These are phyloP conservation scores for Auanema sp. DNA, from an alignment of 2,888 invertebrate genomes.

Conservation along the genomic window DNA sequence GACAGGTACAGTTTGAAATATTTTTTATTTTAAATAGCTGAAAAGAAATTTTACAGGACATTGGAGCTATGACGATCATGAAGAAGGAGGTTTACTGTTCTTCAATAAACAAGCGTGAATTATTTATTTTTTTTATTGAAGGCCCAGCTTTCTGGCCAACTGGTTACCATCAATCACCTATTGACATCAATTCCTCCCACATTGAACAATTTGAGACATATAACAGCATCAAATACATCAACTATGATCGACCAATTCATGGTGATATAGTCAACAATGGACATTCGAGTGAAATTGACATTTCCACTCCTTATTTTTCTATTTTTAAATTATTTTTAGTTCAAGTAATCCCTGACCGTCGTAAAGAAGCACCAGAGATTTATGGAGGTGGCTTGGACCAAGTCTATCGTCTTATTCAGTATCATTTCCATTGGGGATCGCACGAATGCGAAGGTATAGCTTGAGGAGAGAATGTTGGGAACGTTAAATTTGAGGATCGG, in stretches of 20 bases:
- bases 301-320: background rate
- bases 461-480: background rate
- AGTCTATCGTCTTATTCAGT: slow-evolving; percentile 59
- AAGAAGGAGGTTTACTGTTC: background rate
- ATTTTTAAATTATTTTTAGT: slow-evolving; percentile 37
- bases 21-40: background rate
- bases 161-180: slow-evolving; percentile 56
- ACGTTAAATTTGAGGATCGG: slow-evolving; percentile 40
- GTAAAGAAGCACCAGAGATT: slow-evolving; percentile 53
- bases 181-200: slow-evolving; percentile 50
- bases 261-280: slow-evolving; percentile 61
- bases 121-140: background rate
- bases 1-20: background rate
- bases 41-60: background rate
- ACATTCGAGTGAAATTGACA: slow-evolving; percentile 45
- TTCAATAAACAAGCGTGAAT: background rate
- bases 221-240: slow-evolving; percentile 55
- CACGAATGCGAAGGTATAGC: slow-evolving; percentile 47
- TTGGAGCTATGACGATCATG: background rate
- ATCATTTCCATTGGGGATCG: slow-evolving; percentile 63
- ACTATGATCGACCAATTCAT: slow-evolving; percentile 51
- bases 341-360: slow-evolving; percentile 53
- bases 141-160: slow-evolving; percentile 44
- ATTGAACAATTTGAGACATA: slow-evolving; percentile 36
- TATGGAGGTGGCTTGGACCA: slow-evolving; percentile 60